Evolutionary conservation across 1,140 invertebrate genomes (phyloP).

Genomic region (Drosophila ananassae): DNA sequence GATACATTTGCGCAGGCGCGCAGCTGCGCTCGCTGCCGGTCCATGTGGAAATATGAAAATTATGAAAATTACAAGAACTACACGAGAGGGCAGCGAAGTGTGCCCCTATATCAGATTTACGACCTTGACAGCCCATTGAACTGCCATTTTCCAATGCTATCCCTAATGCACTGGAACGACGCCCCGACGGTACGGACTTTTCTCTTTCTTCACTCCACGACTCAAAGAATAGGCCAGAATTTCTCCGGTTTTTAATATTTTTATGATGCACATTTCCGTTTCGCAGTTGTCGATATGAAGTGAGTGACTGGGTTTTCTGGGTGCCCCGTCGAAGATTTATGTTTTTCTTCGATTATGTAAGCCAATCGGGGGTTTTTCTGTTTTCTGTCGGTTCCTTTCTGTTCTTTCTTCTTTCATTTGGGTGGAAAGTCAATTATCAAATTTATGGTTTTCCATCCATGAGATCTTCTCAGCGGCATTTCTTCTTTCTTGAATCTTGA

Average conservation of each 20-base stretch:
- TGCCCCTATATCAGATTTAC: conserved; percentile 64
- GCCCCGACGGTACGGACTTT: conserved; percentile 45
- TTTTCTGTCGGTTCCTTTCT: conserved; percentile 13
- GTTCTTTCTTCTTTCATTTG: conserved; percentile 52
- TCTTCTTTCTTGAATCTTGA: conserved; percentile 56
- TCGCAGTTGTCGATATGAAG: conserved; percentile 51
- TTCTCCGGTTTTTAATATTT: conserved; percentile 74
- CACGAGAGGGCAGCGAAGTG: conserved; percentile 15
- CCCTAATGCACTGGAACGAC: conserved; percentile 74
- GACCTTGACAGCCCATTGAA: conserved; percentile 66
- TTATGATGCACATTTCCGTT: conserved; percentile 80
- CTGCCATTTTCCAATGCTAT: conserved; percentile 44
- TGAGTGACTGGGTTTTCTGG: conserved; percentile 65
- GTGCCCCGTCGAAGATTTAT: conserved; percentile 61
- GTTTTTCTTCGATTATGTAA: conserved; percentile 78
- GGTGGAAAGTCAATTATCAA: conserved; percentile 77
- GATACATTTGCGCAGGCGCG: conserved; percentile 71
- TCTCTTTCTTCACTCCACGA: conserved; percentile 49
- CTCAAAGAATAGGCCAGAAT: conserved; percentile 15
- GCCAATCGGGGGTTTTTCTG: conserved; percentile 39
- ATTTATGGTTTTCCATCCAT: conserved; percentile 69
- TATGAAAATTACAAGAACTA: conserved; percentile 57
- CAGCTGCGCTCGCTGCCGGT: conserved; percentile 42
- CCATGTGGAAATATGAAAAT: conserved; percentile 67
- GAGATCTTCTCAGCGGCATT: conserved; percentile 52